Conservation (phyloP, 2,888 invertebrate genomes). For the Hylaea fasciaria region DNA sequence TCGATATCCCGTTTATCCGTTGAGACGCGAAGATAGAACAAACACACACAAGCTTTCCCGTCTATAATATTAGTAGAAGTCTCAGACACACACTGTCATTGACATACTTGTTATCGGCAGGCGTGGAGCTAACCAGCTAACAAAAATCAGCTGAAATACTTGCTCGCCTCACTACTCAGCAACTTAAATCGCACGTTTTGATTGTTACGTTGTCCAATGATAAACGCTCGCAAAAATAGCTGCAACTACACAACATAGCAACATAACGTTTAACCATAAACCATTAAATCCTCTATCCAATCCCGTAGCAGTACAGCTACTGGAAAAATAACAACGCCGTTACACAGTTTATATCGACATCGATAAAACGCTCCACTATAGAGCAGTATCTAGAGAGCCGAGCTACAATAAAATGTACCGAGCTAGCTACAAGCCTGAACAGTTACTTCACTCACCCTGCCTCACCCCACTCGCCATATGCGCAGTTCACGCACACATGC, state of each 20-base stretch:
- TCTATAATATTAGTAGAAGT: too few species aligned
- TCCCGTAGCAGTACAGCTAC: constrained; percentile 53
- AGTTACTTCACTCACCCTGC: constrained; percentile 72
- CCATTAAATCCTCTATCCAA: constrained; percentile 62
- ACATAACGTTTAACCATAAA: constrained; percentile 57
- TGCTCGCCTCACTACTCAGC: not conserved
- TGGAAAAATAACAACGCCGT: constrained; percentile 68
- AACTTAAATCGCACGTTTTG: not conserved
- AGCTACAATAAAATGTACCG: constrained; percentile 84
- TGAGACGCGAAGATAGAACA: too few species aligned
- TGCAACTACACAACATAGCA: constrained; percentile 51
- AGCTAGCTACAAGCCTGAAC: constrained; percentile 83
- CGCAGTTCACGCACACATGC: constrained; percentile 69
- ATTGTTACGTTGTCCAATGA: constrained; percentile 4
- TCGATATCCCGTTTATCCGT: too few species aligned
- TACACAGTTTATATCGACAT: constrained; percentile 75
- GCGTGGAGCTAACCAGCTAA: too few species aligned
- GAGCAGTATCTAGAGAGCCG: constrained; percentile 79
- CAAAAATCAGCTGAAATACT: too few species aligned
- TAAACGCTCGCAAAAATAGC: constrained; percentile 36
- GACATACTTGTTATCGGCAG: too few species aligned
- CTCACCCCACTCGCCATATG: constrained; percentile 66
- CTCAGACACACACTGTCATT: too few species aligned
- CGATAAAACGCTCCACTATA: constrained; percentile 69
- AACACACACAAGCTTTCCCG: too few species aligned